These are phyloP conservation scores for Blennius ocellaris DNA, from an alignment of 2,113 vertebrate species.

Conservation along the genomic window DNA sequence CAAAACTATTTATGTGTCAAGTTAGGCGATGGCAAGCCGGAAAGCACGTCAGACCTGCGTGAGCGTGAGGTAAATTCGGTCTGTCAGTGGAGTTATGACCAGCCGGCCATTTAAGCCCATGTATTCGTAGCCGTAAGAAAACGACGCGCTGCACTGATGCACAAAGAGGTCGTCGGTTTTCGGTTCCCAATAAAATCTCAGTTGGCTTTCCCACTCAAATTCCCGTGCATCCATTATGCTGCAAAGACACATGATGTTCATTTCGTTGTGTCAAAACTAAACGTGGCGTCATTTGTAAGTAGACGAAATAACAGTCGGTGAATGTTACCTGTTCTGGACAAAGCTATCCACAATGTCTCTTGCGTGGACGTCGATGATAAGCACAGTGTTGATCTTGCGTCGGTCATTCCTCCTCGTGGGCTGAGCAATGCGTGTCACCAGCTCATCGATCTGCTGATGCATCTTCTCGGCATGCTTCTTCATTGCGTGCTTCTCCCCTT, in stretches of 20 bases:
- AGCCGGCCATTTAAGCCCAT: conserved; percentile 97
- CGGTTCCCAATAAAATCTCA: conserved; percentile 93
- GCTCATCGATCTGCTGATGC: conserved; percentile 91
- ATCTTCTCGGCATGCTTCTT: conserved; percentile 90
- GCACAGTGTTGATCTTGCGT: conserved; percentile 93
- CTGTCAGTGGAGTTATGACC: conserved; percentile 96
- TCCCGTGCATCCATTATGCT: conserved; percentile 92
- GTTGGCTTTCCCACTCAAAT: conserved; percentile 98
- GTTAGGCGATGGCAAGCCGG: background rate
- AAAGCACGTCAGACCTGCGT: conserved; percentile 88
- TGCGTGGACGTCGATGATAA: conserved; percentile 97
- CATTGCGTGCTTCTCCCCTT: conserved; percentile 91
- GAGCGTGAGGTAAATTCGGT: conserved; percentile 96
- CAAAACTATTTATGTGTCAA: background rate
- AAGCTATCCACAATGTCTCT: conserved; percentile 94
- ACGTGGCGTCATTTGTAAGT: no score
- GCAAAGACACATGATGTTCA: conserved; percentile 7
- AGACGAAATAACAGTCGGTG: no score
- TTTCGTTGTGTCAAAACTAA: no score
- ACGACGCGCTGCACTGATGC: conserved; percentile 92
- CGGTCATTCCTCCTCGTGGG: conserved; percentile 90
- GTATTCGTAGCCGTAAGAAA: conserved; percentile 96
- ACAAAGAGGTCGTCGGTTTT: conserved; percentile 88
- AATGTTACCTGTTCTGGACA: conserved; percentile 84
- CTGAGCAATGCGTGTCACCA: conserved; percentile 89